Evolutionary conservation across 1,140 invertebrate genomes (phyloP).

Genomic region (Nasonia giraulti): DNA sequence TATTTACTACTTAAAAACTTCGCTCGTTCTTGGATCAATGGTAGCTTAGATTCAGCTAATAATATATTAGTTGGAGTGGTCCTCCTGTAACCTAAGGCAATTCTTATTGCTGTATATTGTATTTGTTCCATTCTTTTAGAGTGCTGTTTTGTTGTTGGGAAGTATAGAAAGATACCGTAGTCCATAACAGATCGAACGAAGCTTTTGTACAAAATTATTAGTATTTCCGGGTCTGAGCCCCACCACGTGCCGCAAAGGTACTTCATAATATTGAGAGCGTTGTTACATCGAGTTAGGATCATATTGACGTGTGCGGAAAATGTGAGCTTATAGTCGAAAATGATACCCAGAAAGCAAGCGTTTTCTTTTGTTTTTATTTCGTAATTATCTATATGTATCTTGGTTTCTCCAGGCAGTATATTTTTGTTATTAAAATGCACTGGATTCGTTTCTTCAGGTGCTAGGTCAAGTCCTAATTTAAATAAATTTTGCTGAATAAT

Average conservation of each 20-base stretch:
- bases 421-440: slow-evolving; percentile 13
- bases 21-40: background rate
- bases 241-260: background rate
- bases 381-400: background rate
- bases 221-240: background rate
- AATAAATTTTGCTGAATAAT: too few relatives aligned
- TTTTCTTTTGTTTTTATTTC: background rate
- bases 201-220: background rate
- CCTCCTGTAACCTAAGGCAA: background rate
- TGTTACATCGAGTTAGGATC: background rate
- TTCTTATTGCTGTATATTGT: slow-evolving; percentile 17
- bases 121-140: background rate
- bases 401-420: background rate
- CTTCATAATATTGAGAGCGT: background rate
- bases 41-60: background rate
- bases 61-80: slow-evolving; percentile 21
- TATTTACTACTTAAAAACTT: background rate
- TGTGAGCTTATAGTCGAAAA: background rate
- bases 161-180: slow-evolving; percentile 2
- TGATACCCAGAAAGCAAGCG: background rate
- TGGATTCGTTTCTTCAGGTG: slow-evolving; percentile 1
- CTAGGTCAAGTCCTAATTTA: background rate
- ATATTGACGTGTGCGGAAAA: background rate
- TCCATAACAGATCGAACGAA: background rate
- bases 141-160: background rate